Base-by-base conservation (phyloP, 2,113 vertebrate species). In the Morone chrysops region DNA sequence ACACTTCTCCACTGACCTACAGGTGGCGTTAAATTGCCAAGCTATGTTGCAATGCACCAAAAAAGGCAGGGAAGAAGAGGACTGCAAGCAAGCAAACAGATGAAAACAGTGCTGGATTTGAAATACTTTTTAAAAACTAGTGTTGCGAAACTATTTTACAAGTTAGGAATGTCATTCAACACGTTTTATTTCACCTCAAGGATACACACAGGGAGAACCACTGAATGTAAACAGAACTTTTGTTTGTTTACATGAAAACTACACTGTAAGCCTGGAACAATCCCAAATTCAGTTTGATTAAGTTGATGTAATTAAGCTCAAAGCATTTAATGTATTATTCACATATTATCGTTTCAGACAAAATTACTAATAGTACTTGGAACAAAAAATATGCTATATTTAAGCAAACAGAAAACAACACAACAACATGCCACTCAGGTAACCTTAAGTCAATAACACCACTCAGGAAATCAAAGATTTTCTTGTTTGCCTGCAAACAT, bases 401-500 rank as follows among this genome's bases (percentile, higher is more conserved):
- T 68, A 68, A 59, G 25, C 31, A 57, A 68, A 67, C 5, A 78
- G 17, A 59, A 73, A 72, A 53, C 67, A 76, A 62, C 16, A 57
- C 38, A 67, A 73, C 56, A 72, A 71, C 67, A 78, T 14, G 38
- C 36, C 68, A 76, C 76, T 77, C 67, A 56, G 63, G 47, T 75
- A 80, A 77, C 75, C 69, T 41, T 25, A 36, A 70, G 71, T 82
- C 66, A 7, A 68, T 70, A 83, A 80, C 75, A 81, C 40, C 41
- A 79, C 22, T 81, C 14, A 8, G 16, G 12, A 16, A 84, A 82
- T 86, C 56, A 82, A 80, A 89, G 77, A 75, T 75, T n/a, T 65
- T 38, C 70, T 78, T 84, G 76, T 76, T 81, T 72, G 68, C 69
- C 71, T 82, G 60, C 45, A 88, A 86, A 85, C 51, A 87, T 70